Conservation (phyloP, 2,113 vertebrate species). For the Limnothrissa miodon region DNA sequence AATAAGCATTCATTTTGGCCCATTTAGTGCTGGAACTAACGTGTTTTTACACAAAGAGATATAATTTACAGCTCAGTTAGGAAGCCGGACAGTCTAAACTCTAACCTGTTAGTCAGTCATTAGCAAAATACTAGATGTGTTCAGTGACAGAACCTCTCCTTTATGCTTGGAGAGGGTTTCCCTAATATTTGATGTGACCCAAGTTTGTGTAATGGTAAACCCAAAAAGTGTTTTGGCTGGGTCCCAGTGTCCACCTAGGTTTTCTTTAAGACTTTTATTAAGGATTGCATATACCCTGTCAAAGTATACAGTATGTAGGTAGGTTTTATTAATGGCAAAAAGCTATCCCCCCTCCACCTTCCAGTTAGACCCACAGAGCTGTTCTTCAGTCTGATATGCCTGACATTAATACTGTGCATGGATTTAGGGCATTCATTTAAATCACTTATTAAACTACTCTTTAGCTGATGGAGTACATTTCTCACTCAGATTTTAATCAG, state of each 20-base stretch:
- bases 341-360: neutral
- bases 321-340: no score
- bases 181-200: neutral
- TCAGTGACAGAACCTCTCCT: neutral
- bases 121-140: neutral
- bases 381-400: neutral
- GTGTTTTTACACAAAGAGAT: no score
- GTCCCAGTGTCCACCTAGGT: neutral
- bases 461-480: slow-evolving; percentile 10
- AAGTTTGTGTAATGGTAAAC: neutral
- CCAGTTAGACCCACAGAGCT: neutral
- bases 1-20: neutral
- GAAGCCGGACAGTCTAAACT: neutral
- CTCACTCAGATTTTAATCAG: neutral
- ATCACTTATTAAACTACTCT: neutral
- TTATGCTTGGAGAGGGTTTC: neutral
- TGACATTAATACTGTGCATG: neutral
- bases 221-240: neutral
- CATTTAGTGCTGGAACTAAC: neutral
- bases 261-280: neutral
- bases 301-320: neutral
- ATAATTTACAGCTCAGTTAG: no score
- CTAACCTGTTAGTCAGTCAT: neutral
- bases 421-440: slow-evolving; percentile 9
- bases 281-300: neutral